Conservation (phyloP, 2,797 vertebrate genomes). For the Okamejei kenojei region DNA sequence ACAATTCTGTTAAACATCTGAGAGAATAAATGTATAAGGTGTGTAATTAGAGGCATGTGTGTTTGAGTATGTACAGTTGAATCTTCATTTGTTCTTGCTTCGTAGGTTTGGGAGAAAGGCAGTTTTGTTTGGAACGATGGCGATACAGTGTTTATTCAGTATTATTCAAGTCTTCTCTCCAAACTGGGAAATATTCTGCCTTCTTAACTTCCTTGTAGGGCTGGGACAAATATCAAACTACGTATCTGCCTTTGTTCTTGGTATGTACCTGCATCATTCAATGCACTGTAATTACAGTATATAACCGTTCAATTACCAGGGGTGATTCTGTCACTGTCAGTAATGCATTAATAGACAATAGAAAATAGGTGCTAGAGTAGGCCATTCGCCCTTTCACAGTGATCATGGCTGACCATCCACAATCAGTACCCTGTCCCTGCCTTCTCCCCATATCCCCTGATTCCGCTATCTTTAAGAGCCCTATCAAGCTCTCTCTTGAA, state of each 20-base stretch:
- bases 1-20: not conserved
- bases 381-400: too few species aligned
- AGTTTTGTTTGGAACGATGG: constrained; percentile 27
- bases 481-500: too few species aligned
- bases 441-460: too few species aligned
- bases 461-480: too few species aligned
- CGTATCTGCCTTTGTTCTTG: constrained; percentile 32
- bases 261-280: not conserved
- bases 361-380: too few species aligned
- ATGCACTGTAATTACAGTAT: too few species aligned
- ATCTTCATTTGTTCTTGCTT: not conserved
- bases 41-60: not conserved
- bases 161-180: constrained; percentile 13
- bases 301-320: not conserved
- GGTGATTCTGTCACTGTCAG: not conserved
- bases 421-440: too few species aligned
- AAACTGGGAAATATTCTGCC: constrained; percentile 34
- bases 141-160: constrained; percentile 7
- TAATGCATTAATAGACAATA: too few species aligned
- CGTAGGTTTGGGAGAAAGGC: constrained; percentile 24
- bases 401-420: too few species aligned
- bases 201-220: constrained; percentile 23
- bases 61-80: not conserved
- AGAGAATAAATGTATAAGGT: not conserved
- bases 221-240: constrained; percentile 37